phyloP scores from a whole-genome alignment of 2,113 vertebrate species.

The Poeciliopsis retropinna region DNA sequence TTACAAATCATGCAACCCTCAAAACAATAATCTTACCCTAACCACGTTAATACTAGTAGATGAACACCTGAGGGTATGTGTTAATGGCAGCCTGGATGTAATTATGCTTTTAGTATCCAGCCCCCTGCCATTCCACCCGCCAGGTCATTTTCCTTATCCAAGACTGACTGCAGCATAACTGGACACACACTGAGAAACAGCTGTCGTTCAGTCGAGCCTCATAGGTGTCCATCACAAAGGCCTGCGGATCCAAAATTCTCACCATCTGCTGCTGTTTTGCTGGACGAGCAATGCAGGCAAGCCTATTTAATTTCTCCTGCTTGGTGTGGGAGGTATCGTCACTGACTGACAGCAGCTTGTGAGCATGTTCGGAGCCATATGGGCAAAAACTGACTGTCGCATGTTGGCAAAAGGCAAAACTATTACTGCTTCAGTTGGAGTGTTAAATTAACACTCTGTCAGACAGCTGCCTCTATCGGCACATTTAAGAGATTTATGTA shows the following conservation, averaged over 20 bases:
- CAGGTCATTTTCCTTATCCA: constrained; percentile 15
- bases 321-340: constrained; percentile 62
- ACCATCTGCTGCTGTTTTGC: constrained; percentile 67
- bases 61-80: constrained; percentile 17
- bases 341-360: constrained; percentile 71
- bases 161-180: constrained; percentile 46
- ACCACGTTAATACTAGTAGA: constrained; percentile 4
- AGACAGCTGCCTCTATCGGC: constrained; percentile 38
- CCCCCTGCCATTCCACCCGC: constrained; percentile 13
- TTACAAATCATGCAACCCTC: not conserved
- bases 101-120: constrained; percentile 31
- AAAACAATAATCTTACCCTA: constrained; percentile 1
- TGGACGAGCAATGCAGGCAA: constrained; percentile 36
- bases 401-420: constrained; percentile 44
- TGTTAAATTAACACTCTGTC: constrained; percentile 30
- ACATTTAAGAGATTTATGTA: constrained; percentile 10
- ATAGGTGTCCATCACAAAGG: constrained; percentile 59
- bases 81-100: constrained; percentile 44
- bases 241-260: constrained; percentile 57
- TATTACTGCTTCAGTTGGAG: constrained; percentile 36
- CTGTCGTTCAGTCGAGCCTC: constrained; percentile 65
- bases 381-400: constrained; percentile 54
- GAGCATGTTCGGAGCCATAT: constrained; percentile 69
- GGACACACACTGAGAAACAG: constrained; percentile 57
- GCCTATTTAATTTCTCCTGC: constrained; percentile 47